phyloP scores from a whole-genome alignment of 2,797 vertebrate genomes.

The Vireo griseus region DNA sequence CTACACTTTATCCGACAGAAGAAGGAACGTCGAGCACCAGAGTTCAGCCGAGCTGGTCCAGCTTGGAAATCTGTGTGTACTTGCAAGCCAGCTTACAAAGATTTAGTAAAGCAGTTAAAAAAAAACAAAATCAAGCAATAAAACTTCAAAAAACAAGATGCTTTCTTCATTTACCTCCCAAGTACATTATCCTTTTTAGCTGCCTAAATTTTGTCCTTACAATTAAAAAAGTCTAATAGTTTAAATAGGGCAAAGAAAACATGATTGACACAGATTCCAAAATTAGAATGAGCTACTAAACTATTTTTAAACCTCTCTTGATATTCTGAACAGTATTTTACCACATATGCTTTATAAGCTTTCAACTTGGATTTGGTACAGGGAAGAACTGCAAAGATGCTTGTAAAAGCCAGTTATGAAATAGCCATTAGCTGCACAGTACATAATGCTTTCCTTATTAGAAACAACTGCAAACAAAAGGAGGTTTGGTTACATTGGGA shows the following conservation, averaged over 20 bases:
- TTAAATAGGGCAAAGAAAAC: not conserved
- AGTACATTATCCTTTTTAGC: not conserved
- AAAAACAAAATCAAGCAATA: not conserved
- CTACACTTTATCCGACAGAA: constrained; percentile 93
- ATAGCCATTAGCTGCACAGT: not conserved
- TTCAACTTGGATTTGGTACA: not conserved
- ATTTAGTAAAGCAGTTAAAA: constrained; percentile 26
- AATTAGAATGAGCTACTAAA: not conserved
- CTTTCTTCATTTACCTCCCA: not conserved
- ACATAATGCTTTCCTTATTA: not conserved
- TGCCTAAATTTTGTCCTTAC: not conserved
- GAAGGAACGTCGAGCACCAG: constrained; percentile 90
- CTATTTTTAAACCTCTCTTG: not conserved
- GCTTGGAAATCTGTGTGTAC: constrained; percentile 84
- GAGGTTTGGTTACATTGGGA: constrained; percentile 28
- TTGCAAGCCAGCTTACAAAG: constrained; percentile 82
- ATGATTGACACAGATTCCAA: not conserved
- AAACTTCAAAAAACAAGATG: not conserved
- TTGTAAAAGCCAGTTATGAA: constrained; percentile 1
- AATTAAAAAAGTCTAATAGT: not conserved
- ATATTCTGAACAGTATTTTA: constrained; percentile 8
- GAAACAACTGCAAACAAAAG: constrained; percentile 28
- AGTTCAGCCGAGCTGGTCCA: constrained; percentile 78
- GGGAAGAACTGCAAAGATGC: not conserved
- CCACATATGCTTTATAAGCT: not conserved